Evolutionary conservation across 2,888 invertebrate genomes (phyloP), one percentile per base, ranked within the genome.

Genomic region (Diaperis boleti): DNA sequence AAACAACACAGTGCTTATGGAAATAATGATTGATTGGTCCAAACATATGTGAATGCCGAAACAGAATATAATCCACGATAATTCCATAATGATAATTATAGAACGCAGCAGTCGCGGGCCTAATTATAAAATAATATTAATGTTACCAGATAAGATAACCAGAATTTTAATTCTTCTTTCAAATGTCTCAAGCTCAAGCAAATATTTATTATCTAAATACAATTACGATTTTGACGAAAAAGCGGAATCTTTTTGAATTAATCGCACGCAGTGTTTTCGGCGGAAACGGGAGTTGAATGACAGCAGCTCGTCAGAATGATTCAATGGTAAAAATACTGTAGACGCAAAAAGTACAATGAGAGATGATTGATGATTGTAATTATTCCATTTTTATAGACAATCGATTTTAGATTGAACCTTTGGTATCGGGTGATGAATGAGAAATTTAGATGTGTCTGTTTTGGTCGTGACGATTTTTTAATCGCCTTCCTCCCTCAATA

Each of bases 381-480:
- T 65, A 65, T 65, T 62, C 61, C 62, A 49, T 45, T 62, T 65
- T 65, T 65, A 62, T 65, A 65, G 65, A 65, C 62, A 65, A 65
- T 65, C 65, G 62, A 65, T 65, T 65, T 57, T 59, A 54, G 65
- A 62, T 65, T 62, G 42, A 54, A 50, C 56, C 57, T 57, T 62
- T 44, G 22, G 55, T 33, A 50, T 42, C 35, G 39, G 17, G 60
- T 64, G 64, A 64, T 64, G 26, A 60, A 64, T 64, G 60, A 26
- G 59, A 39, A 59, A 39, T 63, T 41, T 63, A 63, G 63, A 63
- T 54, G 54, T 42, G 50, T 44, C 64, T 31, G 52, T 54, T 44
- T 15, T 37, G 39, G 11, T 22, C 20, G 42, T 64, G 64, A 64
- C 52, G 60, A 64, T 64, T 64, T 64, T 64, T 64, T 55, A 64